Base-by-base conservation (phyloP, 2,797 vertebrate genomes). In the Cichlasoma orientale region DNA sequence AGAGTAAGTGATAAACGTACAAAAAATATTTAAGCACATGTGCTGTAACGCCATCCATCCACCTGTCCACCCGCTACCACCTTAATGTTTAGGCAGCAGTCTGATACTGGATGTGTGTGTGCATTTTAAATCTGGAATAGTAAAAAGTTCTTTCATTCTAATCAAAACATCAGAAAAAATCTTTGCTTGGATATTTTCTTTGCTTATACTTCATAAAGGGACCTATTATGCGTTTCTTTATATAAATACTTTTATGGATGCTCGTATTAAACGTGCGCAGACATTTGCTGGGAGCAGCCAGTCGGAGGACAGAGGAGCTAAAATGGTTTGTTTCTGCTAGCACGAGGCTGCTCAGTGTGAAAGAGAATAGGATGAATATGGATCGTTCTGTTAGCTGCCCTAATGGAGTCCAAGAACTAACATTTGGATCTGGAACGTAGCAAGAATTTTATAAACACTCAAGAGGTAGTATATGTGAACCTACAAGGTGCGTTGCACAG, bases 181-280 rank as follows among this genome's bases (percentile, higher is more conserved):
- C 25, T 41, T 53, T 44, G 21, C 59, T 63, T 27, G 14, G 0
- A 44, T 25, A 63, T 63, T 63, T 44, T 19, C 54, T 52, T 75
- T n/a, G 7, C 36, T 54, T 78, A 23, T 11, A 27, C 56, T 66
- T 75, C 74, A 78, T 29, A 73, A 47, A 50, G 56, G 63, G 3
- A 19, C 7, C 44, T 50, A 7, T 50, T 27, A 11, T 41, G 10
- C 41, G 47, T 66, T 66, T 12, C 23, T 47, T 66, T 38, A 66
- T 66, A 18, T 66, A 47, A 47, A 47, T 66, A 44, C 23, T 29
- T 47, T 16, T 0, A 31, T 50, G 41, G 61, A 66, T 38, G 47
- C 41, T 66, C 5, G 5, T 4, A 13, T 68, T 68, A 68, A 68
- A 68, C 61, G 19, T 29, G 1, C 3, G 0, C 10, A 68, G 41